phyloP scores from a whole-genome alignment of 2,113 vertebrate genomes.

The zebrafish (Danio rerio) region DNA sequence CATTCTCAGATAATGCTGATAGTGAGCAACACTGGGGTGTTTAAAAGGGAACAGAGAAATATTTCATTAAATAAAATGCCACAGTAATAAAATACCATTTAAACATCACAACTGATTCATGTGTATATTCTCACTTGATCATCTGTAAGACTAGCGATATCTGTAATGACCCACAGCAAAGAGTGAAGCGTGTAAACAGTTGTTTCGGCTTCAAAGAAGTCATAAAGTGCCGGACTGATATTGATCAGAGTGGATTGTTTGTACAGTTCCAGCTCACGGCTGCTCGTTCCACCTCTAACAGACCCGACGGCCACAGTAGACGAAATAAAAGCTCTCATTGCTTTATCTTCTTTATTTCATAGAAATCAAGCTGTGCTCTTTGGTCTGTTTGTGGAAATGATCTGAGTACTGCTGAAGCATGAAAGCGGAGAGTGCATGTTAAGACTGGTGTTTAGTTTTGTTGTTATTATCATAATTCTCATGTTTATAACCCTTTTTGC shows the following conservation, averaged over 20 bases:
- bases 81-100: background rate
- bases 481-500: too few species aligned
- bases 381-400: slow-evolving; percentile 78
- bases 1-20: background rate
- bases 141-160: slow-evolving; percentile 93
- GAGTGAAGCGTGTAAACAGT: slow-evolving; percentile 82
- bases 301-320: background rate
- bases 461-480: too few species aligned
- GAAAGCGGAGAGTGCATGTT: too few species aligned
- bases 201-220: background rate
- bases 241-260: slow-evolving; percentile 11
- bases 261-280: background rate
- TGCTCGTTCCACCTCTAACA: background rate
- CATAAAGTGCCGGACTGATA: background rate
- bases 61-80: background rate
- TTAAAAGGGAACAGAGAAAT: background rate
- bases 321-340: background rate
- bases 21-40: background rate
- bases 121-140: slow-evolving; percentile 53
- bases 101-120: background rate
- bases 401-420: slow-evolving; percentile 56
- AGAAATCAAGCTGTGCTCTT: slow-evolving; percentile 81
- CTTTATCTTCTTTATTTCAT: slow-evolving; percentile 22
- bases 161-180: slow-evolving; percentile 81
- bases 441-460: too few species aligned